Evolutionary conservation across 2,888 invertebrate genomes (phyloP), one percentile per base, ranked within the genome.

Genomic region (Volucella inanis): DNA sequence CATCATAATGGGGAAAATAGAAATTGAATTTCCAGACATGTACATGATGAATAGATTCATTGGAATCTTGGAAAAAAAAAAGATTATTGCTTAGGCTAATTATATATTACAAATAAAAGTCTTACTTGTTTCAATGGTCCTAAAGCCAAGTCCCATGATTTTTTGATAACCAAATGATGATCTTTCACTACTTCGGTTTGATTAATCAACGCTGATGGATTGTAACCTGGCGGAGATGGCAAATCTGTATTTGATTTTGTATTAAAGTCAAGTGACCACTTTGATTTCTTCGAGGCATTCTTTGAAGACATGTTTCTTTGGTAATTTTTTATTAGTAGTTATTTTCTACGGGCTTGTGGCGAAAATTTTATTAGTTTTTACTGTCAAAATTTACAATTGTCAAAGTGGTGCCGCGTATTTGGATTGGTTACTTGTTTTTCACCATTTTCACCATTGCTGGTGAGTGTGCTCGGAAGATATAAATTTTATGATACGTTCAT

Each of bases 1-100:
- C 99, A 99, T 99, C 99, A 99, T 99, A 61, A 99, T 99, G 0
- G 99, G 99, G 90, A 99, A 99, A 89, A 99, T 99, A 0, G 99
- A 99, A 89, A 99, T 99, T 0, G 99, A 98, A 92, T 98, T 99
- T 15, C 99, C 99, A 70, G 99, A 98, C 99, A 99, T 99, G 92
- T 99, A 99, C 98, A 99, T 99, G 81, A 99, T 98, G 91, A 99
- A 98, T 85, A 99, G 93, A 92, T 99, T 99, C 99, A 99, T 99
- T 0, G 99, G 99, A 87, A 97, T 91, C 92, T n/a, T 92, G 71
- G 0, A 83, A 78, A 38, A 11, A n/a, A n/a, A 18, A 62, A 39
- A 9, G 0, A 0, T 8, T 8, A 10, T 54, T 50, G 10, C n/a
- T n/a, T 10, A 43, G 1, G 12, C 1, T 11, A 11, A 10, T 2